phyloP scores from a whole-genome alignment of 1,140 invertebrate species.

The Bombus soroeensis region DNA sequence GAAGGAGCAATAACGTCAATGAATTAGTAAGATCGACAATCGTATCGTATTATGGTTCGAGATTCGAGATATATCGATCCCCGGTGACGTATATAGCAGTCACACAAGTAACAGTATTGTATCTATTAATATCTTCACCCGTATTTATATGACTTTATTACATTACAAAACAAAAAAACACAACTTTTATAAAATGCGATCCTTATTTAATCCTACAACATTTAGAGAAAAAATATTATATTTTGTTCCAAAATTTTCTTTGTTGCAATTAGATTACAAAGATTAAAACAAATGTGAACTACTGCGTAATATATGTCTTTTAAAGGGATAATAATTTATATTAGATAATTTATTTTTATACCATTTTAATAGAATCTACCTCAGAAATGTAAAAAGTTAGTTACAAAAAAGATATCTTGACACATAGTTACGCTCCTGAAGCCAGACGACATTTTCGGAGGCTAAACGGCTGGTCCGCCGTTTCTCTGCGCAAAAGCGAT shows the following conservation, averaged over 20 bases:
- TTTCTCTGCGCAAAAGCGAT: constrained; percentile 73
- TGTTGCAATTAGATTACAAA: neutral
- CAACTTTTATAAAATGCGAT: neutral
- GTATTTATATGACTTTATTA: neutral
- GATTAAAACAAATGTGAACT: neutral
- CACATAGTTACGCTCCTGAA: constrained; percentile 61
- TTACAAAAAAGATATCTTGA: neutral
- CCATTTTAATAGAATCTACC: neutral
- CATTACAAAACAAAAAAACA: neutral
- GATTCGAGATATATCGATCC: constrained; percentile 64
- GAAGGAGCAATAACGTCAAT: constrained; percentile 26
- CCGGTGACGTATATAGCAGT: constrained; percentile 50
- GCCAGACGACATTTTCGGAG: constrained; percentile 75
- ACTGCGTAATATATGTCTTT: neutral
- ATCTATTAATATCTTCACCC: neutral
- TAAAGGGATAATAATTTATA: neutral
- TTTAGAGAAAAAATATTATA: neutral
- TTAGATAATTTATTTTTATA: neutral
- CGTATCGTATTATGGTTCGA: constrained; percentile 33
- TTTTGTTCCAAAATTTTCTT: neutral
- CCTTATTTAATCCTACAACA: too few relatives aligned
- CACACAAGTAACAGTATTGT: constrained; percentile 37
- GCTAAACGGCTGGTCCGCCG: constrained; percentile 61
- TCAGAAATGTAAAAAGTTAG: neutral
- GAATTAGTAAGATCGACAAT: constrained; percentile 28